A percentile compares a stretch with the other conserved stretches of the same genome.
Conservation (phyloP, 2,797 vertebrate species). For the Lutra lutra region DNA sequence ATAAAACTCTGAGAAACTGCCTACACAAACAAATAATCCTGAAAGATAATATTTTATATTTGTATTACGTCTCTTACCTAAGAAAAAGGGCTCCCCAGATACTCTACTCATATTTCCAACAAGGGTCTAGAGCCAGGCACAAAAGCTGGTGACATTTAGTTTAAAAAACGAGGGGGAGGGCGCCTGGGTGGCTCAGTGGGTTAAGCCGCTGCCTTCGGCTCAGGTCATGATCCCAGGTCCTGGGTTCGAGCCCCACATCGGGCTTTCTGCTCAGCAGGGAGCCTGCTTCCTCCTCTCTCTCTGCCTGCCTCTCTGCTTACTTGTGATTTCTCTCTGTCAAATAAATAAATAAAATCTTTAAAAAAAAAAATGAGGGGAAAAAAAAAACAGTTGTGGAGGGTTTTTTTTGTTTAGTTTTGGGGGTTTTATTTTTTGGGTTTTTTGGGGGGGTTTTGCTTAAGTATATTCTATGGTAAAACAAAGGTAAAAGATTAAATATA, state of each 20-base stretch:
- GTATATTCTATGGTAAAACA: constrained; percentile 50
- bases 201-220: too few relatives aligned
- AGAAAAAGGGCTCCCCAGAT: background rate
- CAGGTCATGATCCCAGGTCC: too few relatives aligned
- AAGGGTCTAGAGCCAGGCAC: background rate
- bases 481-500: constrained; percentile 49
- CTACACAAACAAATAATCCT: background rate
- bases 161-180: background rate
- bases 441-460: background rate
- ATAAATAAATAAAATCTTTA: too few relatives aligned
- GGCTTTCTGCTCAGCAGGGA: too few relatives aligned
- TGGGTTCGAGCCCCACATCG: too few relatives aligned
- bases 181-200: too few relatives aligned
- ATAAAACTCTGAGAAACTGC: background rate
- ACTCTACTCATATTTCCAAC: background rate
- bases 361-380: too few relatives aligned
- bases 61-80: background rate
- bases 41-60: background rate
- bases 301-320: too few relatives aligned
- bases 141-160: background rate
- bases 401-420: background rate
- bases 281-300: too few relatives aligned
- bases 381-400: background rate
- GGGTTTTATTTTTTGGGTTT: background rate
- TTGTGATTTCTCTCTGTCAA: too few relatives aligned